phyloP scores from a whole-genome alignment of 2,888 invertebrate genomes.

The Carabus problematicus region DNA sequence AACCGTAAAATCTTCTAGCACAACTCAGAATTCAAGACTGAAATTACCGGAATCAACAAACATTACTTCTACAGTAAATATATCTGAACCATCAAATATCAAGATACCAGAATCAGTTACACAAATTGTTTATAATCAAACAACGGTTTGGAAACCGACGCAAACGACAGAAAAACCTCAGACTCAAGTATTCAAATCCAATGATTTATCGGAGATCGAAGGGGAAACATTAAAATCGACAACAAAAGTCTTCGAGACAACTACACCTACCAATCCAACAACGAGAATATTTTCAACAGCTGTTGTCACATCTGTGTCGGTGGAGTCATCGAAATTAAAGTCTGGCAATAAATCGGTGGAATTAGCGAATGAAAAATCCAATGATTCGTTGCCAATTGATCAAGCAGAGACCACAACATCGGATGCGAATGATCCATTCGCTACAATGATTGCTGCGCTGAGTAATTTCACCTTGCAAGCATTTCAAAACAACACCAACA shows the following conservation, averaged over 20 bases:
- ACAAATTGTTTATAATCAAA: no score
- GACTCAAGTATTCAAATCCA: slow-evolving; percentile 5
- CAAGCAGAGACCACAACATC: not conserved
- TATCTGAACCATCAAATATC: no score
- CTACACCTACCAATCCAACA: slow-evolving; percentile 60
- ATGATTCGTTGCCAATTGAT: not conserved
- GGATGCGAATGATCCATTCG: slow-evolving; percentile 24
- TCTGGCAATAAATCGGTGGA: slow-evolving; percentile 18
- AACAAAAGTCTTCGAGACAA: slow-evolving; percentile 48
- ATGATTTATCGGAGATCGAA: not conserved
- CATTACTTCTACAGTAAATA: no score
- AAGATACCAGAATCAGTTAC: no score
- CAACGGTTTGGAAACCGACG: no score
- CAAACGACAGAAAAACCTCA: not conserved
- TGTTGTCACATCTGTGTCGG: slow-evolving; percentile 63
- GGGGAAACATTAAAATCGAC: slow-evolving; percentile 6
- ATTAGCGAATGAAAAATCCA: not conserved
- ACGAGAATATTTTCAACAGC: slow-evolving; percentile 64
- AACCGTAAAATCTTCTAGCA: no score
- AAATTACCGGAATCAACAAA: no score
- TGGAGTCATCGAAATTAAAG: slow-evolving; percentile 59
- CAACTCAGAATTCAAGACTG: no score
- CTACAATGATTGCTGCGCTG: slow-evolving; percentile 22
- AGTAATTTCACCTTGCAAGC: slow-evolving; percentile 35
- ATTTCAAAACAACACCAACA: slow-evolving; percentile 26